These are phyloP conservation scores for Orthosia cruda DNA, from an alignment of 2,888 invertebrate genomes.

Conservation along the genomic window DNA sequence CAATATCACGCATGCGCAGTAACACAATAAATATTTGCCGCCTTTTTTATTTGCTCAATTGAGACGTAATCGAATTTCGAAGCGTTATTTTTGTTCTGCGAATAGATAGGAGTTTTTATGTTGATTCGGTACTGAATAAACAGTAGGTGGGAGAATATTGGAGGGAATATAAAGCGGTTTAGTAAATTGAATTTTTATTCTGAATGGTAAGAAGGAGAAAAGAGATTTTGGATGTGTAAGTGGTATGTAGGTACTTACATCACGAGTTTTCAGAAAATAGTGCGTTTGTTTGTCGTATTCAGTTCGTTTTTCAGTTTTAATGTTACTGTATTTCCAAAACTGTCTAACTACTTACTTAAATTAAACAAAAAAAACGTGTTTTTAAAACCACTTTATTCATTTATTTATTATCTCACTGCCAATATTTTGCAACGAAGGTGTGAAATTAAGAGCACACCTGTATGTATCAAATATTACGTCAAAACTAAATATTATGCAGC, in stretches of 20 bases:
- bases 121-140: conserved; percentile 47
- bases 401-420: neutral
- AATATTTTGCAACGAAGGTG: conserved; percentile 35
- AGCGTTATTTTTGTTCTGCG: conserved; percentile 47
- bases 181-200: conserved; percentile 28
- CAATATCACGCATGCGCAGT: conserved; percentile 60
- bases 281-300: neutral
- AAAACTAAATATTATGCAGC: conserved; percentile 47
- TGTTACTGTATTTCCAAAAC: neutral
- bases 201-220: neutral
- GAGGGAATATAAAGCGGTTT: conserved; percentile 33
- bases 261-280: neutral
- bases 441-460: conserved; percentile 47
- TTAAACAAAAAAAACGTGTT: neutral
- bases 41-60: conserved; percentile 67
- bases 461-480: conserved; percentile 35
- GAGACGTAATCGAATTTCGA: conserved; percentile 62
- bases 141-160: conserved; percentile 30
- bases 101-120: conserved; percentile 51
- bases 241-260: neutral
- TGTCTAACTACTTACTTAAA: neutral
- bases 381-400: neutral
- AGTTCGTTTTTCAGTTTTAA: neutral
- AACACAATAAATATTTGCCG: conserved; percentile 65
- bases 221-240: neutral